Evolutionary conservation across 2,888 invertebrate genomes (phyloP).

Genomic region (Stegophylla sp.): DNA sequence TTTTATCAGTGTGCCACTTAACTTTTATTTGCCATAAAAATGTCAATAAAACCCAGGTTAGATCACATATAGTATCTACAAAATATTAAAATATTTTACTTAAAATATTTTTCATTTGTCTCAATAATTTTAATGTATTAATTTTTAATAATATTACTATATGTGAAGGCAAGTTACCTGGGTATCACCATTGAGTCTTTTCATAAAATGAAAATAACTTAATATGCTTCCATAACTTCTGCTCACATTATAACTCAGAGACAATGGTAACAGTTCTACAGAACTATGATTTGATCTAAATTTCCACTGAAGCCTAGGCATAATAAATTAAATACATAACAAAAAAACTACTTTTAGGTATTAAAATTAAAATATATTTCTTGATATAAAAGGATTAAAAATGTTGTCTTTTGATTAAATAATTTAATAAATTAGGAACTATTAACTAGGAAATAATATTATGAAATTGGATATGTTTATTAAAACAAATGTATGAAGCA

Average conservation of each 20-base stretch:
- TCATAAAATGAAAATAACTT: constrained; percentile 59
- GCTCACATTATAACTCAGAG: constrained; percentile 53
- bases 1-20: constrained; percentile 45
- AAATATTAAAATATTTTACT: too few species aligned
- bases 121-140: background rate
- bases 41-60: constrained; percentile 30
- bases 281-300: constrained; percentile 57
- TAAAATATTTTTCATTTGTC: background rate
- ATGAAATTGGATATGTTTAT: constrained; percentile 42
- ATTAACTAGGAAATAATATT: constrained; percentile 32
- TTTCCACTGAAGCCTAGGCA: constrained; percentile 54
- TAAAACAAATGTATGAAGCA: constrained; percentile 36
- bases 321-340: constrained; percentile 45
- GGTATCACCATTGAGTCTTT: constrained; percentile 49
- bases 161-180: constrained; percentile 40
- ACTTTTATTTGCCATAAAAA: constrained; percentile 36
- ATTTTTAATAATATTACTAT: constrained; percentile 10
- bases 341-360: constrained; percentile 7
- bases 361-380: background rate
- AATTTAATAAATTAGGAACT: constrained; percentile 20
- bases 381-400: constrained; percentile 1
- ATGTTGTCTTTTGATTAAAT: constrained; percentile 14
- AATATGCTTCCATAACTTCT: constrained; percentile 59
- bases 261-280: constrained; percentile 50
- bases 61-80: background rate